A percentile compares a stretch with the other conserved stretches of the same genome.
These are phyloP conservation scores for Nemurella pictetii DNA, from an alignment of 2,888 invertebrate genomes.

Conservation along the genomic window DNA sequence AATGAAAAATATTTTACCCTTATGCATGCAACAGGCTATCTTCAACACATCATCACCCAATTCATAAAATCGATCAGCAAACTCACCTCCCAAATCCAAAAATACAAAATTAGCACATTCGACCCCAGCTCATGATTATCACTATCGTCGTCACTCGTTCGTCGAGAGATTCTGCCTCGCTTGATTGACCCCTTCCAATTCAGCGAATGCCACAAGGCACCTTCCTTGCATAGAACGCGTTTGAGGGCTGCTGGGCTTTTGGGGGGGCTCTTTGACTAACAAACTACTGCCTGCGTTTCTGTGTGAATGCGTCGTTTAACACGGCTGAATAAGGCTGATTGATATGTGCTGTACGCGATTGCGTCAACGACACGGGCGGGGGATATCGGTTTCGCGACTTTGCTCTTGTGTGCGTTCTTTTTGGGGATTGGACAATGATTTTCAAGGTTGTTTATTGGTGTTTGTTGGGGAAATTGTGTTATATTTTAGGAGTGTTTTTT, in stretches of 20 bases:
- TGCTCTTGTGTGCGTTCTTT: neutral
- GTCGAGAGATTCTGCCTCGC: neutral
- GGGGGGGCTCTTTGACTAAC: neutral
- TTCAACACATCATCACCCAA: too few species aligned
- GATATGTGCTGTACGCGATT: neutral
- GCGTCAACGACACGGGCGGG: neutral
- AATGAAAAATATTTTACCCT: too few species aligned
- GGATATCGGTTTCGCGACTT: neutral
- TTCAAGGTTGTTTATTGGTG: too few species aligned
- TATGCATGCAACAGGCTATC: too few species aligned
- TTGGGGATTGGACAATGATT: neutral
- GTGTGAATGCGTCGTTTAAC: neutral
- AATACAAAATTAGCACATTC: neutral
- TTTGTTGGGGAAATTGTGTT: too few species aligned
- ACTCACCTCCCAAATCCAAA: neutral
- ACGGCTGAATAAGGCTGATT: neutral
- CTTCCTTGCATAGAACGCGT: too few species aligned
- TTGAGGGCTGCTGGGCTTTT: neutral
- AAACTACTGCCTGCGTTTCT: neutral
- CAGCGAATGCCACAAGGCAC: neutral
- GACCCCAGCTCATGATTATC: neutral
- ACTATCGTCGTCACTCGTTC: too few species aligned
- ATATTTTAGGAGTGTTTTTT: too few species aligned
- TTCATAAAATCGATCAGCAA: neutral
- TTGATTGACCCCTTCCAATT: neutral